phyloP scores from a whole-genome alignment of 2,113 vertebrate genomes.

The Uria aalge region DNA sequence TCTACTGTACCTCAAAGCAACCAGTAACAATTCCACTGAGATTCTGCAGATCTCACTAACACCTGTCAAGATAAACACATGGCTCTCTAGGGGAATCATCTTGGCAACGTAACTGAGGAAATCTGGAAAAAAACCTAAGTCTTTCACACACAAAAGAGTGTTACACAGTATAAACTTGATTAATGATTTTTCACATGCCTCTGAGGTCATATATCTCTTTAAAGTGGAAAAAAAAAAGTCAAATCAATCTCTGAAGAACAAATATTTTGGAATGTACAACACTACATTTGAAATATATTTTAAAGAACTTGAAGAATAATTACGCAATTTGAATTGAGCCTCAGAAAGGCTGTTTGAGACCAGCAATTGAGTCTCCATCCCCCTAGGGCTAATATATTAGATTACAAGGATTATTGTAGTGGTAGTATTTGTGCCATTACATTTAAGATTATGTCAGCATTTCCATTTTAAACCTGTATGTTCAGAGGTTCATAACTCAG shows the following conservation, averaged over 20 bases:
- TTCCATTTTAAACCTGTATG: slow-evolving; percentile 53
- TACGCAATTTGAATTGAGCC: slow-evolving; percentile 38
- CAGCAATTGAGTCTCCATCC: slow-evolving; percentile 25
- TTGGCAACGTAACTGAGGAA: slow-evolving; percentile 68
- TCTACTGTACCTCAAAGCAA: slow-evolving; percentile 69
- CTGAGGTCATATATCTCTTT: slow-evolving; percentile 49
- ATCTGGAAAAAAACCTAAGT: slow-evolving; percentile 58
- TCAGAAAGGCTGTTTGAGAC: slow-evolving; percentile 30
- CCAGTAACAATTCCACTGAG: slow-evolving; percentile 74
- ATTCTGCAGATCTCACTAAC: slow-evolving; percentile 64
- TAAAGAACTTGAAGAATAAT: slow-evolving; percentile 51
- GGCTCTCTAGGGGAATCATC: slow-evolving; percentile 70
- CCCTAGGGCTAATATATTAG: slow-evolving; percentile 52
- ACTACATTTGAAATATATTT: slow-evolving; percentile 42
- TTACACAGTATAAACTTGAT: slow-evolving; percentile 32
- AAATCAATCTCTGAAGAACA: slow-evolving; percentile 39
- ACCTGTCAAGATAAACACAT: slow-evolving; percentile 81
- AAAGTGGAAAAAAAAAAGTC: background rate
- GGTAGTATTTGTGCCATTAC: slow-evolving; percentile 49
- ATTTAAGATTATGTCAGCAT: slow-evolving; percentile 54
- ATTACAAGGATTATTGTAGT: slow-evolving; percentile 49
- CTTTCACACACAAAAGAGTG: slow-evolving; percentile 37
- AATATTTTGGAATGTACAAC: slow-evolving; percentile 38
- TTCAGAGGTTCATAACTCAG: slow-evolving; percentile 55
- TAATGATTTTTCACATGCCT: slow-evolving; percentile 62